These are phyloP conservation scores for Lagorchestes hirsutus DNA, from an alignment of 2,797 vertebrate species.

Conservation along the genomic window DNA sequence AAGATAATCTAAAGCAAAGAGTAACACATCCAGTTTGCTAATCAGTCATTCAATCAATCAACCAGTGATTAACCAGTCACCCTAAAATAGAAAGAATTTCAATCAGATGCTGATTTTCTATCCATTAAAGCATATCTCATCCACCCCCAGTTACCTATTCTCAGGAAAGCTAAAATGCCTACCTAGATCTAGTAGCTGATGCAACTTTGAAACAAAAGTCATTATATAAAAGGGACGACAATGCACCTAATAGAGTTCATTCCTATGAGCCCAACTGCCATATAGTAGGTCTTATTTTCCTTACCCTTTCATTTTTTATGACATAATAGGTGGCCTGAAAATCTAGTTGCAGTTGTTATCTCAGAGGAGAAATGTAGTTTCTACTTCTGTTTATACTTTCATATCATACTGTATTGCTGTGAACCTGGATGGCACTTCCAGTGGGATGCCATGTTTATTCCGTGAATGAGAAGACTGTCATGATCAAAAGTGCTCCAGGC, in stretches of 20 bases:
- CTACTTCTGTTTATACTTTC: constrained; percentile 75
- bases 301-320: constrained; percentile 68
- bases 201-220: constrained; percentile 66
- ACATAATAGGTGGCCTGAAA: constrained; percentile 62
- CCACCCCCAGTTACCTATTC: constrained; percentile 68
- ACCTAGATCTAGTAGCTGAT: constrained; percentile 6
- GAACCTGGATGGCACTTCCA: constrained; percentile 64
- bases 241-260: constrained; percentile 58
- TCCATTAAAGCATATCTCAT: constrained; percentile 72
- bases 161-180: constrained; percentile 62
- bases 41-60: constrained; percentile 65
- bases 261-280: constrained; percentile 53
- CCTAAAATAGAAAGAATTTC: constrained; percentile 60
- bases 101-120: constrained; percentile 63
- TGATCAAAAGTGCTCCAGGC: constrained; percentile 69
- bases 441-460: constrained; percentile 69
- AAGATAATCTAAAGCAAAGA: constrained; percentile 71
- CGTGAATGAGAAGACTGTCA: constrained; percentile 66
- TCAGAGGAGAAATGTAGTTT: constrained; percentile 64
- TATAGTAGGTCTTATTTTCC: constrained; percentile 68
- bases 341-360: constrained; percentile 52
- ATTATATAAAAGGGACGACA: constrained; percentile 54
- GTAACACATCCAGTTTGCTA: constrained; percentile 72
- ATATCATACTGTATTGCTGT: constrained; percentile 53
- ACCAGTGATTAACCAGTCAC: constrained; percentile 72